Evolutionary conservation across 2,113 vertebrate genomes (phyloP).

Genomic region (Toxostoma redivivum): DNA sequence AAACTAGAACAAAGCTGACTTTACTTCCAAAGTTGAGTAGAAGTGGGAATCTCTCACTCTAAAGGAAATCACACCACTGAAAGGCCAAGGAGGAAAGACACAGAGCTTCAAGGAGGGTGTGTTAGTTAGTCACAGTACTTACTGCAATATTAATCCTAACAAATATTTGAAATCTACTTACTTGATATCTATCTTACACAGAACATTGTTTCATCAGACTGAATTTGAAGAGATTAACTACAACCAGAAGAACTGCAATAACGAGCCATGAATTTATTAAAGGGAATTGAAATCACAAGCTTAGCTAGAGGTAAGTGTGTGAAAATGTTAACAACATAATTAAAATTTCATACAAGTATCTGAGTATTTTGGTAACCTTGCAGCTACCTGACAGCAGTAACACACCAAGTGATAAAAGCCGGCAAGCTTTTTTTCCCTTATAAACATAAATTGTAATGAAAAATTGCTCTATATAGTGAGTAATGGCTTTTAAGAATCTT

Average conservation of each 20-base stretch:
- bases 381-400: not conserved
- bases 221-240: not conserved
- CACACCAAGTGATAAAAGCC: not conserved
- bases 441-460: not conserved
- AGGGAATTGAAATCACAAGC: not conserved
- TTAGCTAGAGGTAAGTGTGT: not conserved
- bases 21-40: not conserved
- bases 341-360: not conserved
- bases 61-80: not conserved
- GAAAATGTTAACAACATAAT: not conserved
- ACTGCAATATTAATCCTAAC: not conserved
- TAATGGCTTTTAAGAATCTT: not conserved
- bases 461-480: not conserved
- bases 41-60: not conserved
- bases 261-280: not conserved
- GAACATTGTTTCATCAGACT: not conserved
- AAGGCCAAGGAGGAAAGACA: not conserved
- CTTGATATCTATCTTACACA: not conserved
- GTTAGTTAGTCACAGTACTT: not conserved
- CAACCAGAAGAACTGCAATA: not conserved
- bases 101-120: not conserved
- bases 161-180: not conserved
- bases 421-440: not conserved
- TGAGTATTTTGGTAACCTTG: not conserved
- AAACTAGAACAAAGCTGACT: not conserved